phyloP scores from a whole-genome alignment of 1,140 invertebrate genomes.

The Monomorium pharaonis region DNA sequence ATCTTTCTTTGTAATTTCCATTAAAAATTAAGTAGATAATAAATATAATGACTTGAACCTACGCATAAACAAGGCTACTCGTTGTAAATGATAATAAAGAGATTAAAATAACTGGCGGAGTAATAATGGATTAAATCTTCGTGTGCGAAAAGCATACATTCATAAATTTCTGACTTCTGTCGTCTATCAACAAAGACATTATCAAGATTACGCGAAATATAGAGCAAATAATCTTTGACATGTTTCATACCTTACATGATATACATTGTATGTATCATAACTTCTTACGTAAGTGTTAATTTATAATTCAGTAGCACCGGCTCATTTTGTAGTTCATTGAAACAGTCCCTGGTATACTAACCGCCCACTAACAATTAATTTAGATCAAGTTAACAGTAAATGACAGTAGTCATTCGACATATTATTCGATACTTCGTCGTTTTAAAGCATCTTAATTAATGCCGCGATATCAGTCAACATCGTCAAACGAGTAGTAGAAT shows the following conservation, averaged over 20 bases:
- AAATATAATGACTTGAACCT: neutral
- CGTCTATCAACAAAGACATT: neutral
- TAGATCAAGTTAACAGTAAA: neutral
- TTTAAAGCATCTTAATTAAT: neutral
- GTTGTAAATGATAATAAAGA: neutral
- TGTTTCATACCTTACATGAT: neutral
- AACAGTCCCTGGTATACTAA: neutral
- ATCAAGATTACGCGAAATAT: neutral
- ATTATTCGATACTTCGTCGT: neutral
- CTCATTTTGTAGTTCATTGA: constrained; percentile 7
- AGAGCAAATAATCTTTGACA: neutral
- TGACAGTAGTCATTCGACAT: too few relatives aligned
- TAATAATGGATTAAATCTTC: constrained; percentile 5
- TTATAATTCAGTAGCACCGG: constrained; percentile 14
- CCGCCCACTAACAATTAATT: neutral
- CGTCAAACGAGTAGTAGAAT: neutral
- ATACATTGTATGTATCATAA: neutral
- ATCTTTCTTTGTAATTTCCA: neutral
- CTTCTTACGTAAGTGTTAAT: constrained; percentile 8
- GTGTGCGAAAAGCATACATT: neutral
- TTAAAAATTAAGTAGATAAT: neutral
- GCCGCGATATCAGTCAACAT: too few relatives aligned
- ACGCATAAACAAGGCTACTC: neutral
- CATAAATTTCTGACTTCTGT: neutral
- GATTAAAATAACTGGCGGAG: neutral